phyloP scores from a whole-genome alignment of 1,140 invertebrate genomes.

The Pogonomyrmex californicus region DNA sequence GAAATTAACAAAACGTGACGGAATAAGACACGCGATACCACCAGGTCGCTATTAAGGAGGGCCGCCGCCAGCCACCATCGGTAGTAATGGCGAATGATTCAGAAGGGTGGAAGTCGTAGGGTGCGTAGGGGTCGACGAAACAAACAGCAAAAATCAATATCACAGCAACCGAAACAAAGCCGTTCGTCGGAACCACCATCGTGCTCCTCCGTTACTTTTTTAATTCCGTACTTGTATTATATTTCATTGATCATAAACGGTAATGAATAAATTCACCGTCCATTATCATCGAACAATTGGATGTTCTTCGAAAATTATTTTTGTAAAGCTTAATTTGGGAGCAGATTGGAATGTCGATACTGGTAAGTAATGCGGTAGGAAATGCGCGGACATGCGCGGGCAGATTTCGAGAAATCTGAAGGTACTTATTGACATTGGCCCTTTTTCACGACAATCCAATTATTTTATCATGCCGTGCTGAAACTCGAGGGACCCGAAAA shows the following conservation, averaged over 20 bases:
- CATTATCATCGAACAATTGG: not conserved
- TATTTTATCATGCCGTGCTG: constrained; percentile 65
- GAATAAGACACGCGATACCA: constrained; percentile 32
- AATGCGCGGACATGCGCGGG: constrained; percentile 43
- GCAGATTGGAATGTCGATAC: not conserved
- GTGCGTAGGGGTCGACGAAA: constrained; percentile 71
- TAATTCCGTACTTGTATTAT: not conserved
- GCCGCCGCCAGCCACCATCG: constrained; percentile 43
- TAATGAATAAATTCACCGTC: not conserved
- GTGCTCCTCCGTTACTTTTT: not conserved
- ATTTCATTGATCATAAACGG: not conserved
- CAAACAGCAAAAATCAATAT: constrained; percentile 74
- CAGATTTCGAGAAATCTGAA: constrained; percentile 9
- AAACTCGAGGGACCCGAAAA: constrained; percentile 54
- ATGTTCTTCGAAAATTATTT: not conserved
- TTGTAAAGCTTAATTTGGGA: not conserved
- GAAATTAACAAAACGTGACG: constrained; percentile 64
- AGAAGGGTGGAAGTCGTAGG: constrained; percentile 71
- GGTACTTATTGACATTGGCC: constrained; percentile 80
- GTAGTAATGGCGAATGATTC: constrained; percentile 71
- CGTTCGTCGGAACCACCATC: not conserved
- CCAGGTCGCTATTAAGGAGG: constrained; percentile 49
- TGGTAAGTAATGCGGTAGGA: not conserved
- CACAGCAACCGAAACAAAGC: constrained; percentile 61
- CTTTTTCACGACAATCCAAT: constrained; percentile 75